Evolutionary conservation across 2,113 vertebrate species (phyloP), one percentile per base, ranked within the genome.

Genomic region (Brachypodius melanocephalos): DNA sequence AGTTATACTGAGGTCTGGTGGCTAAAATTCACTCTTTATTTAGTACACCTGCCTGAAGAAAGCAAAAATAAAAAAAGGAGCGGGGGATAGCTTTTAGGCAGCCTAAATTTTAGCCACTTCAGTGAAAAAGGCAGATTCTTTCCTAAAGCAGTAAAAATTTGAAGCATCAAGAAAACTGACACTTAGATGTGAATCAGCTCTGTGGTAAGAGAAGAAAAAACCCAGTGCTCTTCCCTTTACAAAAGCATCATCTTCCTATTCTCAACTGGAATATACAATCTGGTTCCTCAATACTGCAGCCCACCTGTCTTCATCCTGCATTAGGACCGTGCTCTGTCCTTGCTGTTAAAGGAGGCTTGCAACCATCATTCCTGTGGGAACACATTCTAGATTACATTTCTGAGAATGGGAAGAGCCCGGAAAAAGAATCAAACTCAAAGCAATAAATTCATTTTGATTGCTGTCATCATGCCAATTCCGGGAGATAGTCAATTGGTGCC

Each of bases 381-480:
- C 34, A 26, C 65, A 84, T 45, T 91, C 90, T 88, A 80, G 85
- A 93, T 94, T 86, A 86, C 91, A 85, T 92, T 96, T 97, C 95
- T 96, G 82, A 96, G 90, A 96, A 96, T 28, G 85, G 85, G 91
- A 95, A 92, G 89, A 94, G 89, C 65, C 89, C 55, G 49, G 93
- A 95, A 96, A 78, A 94, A 46, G 91, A 89, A 94, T 95, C 93
- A 96, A 96, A 93, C 90, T 71, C 89, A 90, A 85, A 85, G 92
- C 88, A 96, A 93, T 96, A 94, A 94, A 95, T 93, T 95, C 92
- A 75, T 66, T 96, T 96, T 95, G 93, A 94, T 90, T 96, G 94
- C 94, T 96, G 96, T 96, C 95, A 96, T 86, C 82, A 55, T 94
- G 95, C 95, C 96, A 96, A 34, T 95, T 96, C 88, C 25, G 57